phyloP scores from a whole-genome alignment of 2,888 invertebrate genomes.

The Nomada fucata region DNA sequence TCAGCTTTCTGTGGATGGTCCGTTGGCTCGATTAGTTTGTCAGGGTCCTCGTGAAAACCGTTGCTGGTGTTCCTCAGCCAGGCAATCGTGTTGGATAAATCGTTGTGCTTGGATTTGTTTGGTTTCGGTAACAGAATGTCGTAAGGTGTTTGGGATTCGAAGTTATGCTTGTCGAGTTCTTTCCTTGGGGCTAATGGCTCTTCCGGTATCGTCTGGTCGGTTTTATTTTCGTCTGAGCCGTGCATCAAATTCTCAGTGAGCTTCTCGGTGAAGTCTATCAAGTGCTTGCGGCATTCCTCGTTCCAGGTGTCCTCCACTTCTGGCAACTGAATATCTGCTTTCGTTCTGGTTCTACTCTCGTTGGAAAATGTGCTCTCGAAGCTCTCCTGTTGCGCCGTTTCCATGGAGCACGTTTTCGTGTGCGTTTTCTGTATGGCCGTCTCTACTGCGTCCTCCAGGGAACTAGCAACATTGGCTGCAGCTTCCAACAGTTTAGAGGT shows the following conservation, averaged over 20 bases:
- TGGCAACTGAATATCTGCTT: slow-evolving; percentile 48
- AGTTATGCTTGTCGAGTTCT: slow-evolving; percentile 17
- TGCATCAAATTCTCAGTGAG: slow-evolving; percentile 92
- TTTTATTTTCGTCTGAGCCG: slow-evolving; percentile 81
- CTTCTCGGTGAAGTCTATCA: slow-evolving; percentile 92
- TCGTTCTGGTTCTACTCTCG: slow-evolving; percentile 12
- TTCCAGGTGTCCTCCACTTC: slow-evolving; percentile 85
- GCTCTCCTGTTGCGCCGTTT: slow-evolving; percentile 44
- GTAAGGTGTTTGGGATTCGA: slow-evolving; percentile 2
- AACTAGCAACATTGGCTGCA: slow-evolving; percentile 88
- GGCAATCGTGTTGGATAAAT: slow-evolving; percentile 56
- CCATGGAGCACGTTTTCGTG: slow-evolving; percentile 28
- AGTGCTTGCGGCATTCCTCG: slow-evolving; percentile 88
- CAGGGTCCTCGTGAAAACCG: slow-evolving; percentile 40
- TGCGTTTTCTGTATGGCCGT: slow-evolving; percentile 86
- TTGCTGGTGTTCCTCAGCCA: slow-evolving; percentile 57
- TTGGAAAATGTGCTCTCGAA: neutral
- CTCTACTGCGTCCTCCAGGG: slow-evolving; percentile 89
- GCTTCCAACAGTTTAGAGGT: slow-evolving; percentile 87
- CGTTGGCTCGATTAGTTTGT: slow-evolving; percentile 16
- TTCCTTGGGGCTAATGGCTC: neutral
- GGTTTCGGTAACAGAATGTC: slow-evolving; percentile 14
- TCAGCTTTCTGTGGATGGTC: neutral
- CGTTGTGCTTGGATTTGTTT: slow-evolving; percentile 48
- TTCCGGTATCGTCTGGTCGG: slow-evolving; percentile 3